These are phyloP conservation scores for Alsophila aescularia DNA, from an alignment of 2,888 invertebrate species.

Conservation along the genomic window DNA sequence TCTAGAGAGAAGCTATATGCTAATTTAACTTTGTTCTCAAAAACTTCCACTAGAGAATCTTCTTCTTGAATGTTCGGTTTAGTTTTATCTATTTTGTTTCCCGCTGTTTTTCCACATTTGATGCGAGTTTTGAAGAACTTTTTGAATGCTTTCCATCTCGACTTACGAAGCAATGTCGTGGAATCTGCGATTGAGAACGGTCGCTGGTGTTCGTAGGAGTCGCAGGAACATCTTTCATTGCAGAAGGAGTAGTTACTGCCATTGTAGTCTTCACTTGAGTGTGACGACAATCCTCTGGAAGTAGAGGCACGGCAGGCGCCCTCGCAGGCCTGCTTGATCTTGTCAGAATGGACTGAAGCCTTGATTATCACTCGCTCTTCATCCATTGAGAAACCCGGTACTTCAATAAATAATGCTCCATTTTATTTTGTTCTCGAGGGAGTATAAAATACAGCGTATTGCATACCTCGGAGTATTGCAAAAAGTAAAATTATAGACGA, in stretches of 20 bases:
- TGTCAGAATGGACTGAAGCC: conserved; percentile 20
- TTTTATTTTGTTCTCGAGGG: conserved; percentile 1
- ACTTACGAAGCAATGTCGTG: conserved; percentile 49
- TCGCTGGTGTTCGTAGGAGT: conserved; percentile 47
- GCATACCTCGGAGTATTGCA: no score
- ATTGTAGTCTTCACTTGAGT: conserved; percentile 55
- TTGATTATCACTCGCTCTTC: conserved; percentile 28
- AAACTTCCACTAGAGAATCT: conserved; percentile 5
- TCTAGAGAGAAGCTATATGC: conserved; percentile 12
- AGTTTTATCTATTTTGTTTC: conserved; percentile 27
- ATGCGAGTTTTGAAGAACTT: conserved; percentile 48
- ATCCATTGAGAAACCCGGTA: conserved; percentile 19
- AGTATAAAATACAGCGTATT: background rate
- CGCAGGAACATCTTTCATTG: conserved; percentile 53
- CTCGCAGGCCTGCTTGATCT: conserved; percentile 43
- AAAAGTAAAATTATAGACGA: no score
- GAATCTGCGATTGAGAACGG: conserved; percentile 66
- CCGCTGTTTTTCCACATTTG: conserved; percentile 41
- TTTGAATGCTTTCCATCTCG: conserved; percentile 60
- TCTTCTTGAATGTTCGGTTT: conserved; percentile 20
- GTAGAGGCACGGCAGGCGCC: conserved; percentile 60
- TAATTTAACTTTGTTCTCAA: conserved; percentile 8
- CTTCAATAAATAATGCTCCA: conserved; percentile 6
- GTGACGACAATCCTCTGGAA: conserved; percentile 59
- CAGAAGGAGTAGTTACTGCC: conserved; percentile 49